Conservation (phyloP, 2,797 vertebrate species). For the Scleropages formosus region DNA sequence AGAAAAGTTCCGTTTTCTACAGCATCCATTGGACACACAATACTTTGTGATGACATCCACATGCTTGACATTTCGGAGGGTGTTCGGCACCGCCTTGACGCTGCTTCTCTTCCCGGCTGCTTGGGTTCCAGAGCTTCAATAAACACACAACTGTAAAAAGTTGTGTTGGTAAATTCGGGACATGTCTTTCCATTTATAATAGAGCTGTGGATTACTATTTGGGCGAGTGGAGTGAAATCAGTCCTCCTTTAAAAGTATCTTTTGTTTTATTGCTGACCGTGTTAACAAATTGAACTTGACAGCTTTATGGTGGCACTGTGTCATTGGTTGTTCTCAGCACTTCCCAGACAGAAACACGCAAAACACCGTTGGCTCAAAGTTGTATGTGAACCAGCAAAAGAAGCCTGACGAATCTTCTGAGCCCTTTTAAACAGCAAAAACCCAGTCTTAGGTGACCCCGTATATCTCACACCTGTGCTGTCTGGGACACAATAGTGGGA, state of each 20-base stretch:
- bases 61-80: constrained; percentile 5
- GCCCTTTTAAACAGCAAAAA: neutral
- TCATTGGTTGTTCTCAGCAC: constrained; percentile 15
- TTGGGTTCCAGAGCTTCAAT: neutral
- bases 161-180: neutral
- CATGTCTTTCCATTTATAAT: constrained; percentile 1
- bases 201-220: neutral
- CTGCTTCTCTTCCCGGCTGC: neutral
- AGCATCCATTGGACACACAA: neutral
- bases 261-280: constrained; percentile 33
- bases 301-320: constrained; percentile 12
- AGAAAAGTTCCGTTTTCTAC: neutral
- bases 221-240: neutral
- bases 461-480: neutral
- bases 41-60: constrained; percentile 31
- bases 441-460: neutral
- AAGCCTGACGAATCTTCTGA: constrained; percentile 45
- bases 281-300: constrained; percentile 35
- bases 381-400: constrained; percentile 36
- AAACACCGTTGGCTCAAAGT: neutral
- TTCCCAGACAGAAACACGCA: constrained; percentile 17
- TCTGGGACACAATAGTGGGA: constrained; percentile 64
- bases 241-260: neutral
- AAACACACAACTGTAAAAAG: constrained; percentile 12
- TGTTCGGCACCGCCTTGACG: neutral